Evolutionary conservation across 2,888 invertebrate species (phyloP), one percentile per base, ranked within the genome.

Genomic region (Euzophera pinguis): DNA sequence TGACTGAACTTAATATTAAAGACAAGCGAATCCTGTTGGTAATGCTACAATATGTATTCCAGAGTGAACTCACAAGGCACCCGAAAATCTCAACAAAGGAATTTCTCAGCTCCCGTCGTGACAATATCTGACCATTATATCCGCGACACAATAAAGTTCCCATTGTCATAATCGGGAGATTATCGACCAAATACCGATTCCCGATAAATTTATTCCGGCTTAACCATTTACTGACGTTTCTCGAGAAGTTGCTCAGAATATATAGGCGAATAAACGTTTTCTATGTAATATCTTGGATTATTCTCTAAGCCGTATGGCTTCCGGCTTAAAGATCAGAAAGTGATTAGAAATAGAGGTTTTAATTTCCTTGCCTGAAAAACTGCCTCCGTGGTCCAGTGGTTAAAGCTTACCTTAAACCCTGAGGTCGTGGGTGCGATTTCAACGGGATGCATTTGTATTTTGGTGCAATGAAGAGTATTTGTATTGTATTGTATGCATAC

Each of bases 161-260:
- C 70, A 69, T 73, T 66, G 69, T 65, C 69, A 64, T 75, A 69
- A 74, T 75, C 69, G 68, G 50, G 41, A 65, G 67, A 72, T 70
- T 65, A 73, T 72, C 62, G 68, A 61, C 61, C 57, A 57, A 64
- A 66, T 63, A 64, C 53, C 57, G 58, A 64, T 63, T 63, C 62
- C 53, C 53, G 56, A 53, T 49, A 49, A 48, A 47, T 53, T 43
- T 34, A 49, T 48, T 12, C 13, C 37, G 32, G 17, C 17, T 8
- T 27, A 34, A 34, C 9, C 1, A 9, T 34, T 14, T 47, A 16
- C 14, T 16, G 35, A 35, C 13, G 13, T 38, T 38, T 13, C 38
- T 38, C 7, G 3, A 13, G 38, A 10, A 1, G 8, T 9, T 32
- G 3, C 32, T 32, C 4, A 22, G 5, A 22, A 22, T 2, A 22